Base-by-base conservation (phyloP, 2,797 vertebrate species). In the Pagetopsis macropterus region DNA sequence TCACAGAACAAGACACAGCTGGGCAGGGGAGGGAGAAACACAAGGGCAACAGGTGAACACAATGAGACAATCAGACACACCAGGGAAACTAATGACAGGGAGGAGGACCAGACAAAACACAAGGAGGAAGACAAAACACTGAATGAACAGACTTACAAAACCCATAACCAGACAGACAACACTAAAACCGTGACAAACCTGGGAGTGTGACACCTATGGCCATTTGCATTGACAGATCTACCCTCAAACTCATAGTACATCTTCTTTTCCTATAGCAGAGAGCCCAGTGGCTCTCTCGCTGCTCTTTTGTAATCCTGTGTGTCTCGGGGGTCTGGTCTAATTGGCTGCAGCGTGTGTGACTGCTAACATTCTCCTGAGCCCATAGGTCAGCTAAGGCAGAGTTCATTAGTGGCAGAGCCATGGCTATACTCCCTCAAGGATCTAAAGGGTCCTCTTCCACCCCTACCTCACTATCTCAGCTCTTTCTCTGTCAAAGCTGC, bases 351-450 rank as follows among this genome's bases (percentile, higher is more conserved):
- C 72, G 72, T 69, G 59, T 78, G 52, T 44, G 70, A 49, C 55
- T 59, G 69, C 72, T 57, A 62, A 66, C 14, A 2, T 43, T 84
- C 75, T 78, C 58, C 19, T 67, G 65, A 80, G 82, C 59, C 66
- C 65, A 23, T n/a, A 85, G 87, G 88, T 90, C 87, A 88, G 63
- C 43, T 0, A 63, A 83, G 87, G 79, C 82, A 74, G 46, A 71
- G 81, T 88, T 92, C 83, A 89, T 92, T 91, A 87, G 72, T 71
- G 70, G 70, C 37, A 51, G 40, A 79, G 77, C 61, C 3, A 3
- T 66, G 10, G 13, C 49, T 61, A 61, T 21, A 44, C 66, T 82
- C 72, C 79, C 77, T 65, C 52, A 69, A 72, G 60, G 73, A 84
- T 75, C 51, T 59, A 16, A n/a, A 61, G 17, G 16, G 62, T 74